phyloP scores from a whole-genome alignment of 37 sponge, comb jelly and placozoan genomes.

The Halichondria panicea region DNA sequence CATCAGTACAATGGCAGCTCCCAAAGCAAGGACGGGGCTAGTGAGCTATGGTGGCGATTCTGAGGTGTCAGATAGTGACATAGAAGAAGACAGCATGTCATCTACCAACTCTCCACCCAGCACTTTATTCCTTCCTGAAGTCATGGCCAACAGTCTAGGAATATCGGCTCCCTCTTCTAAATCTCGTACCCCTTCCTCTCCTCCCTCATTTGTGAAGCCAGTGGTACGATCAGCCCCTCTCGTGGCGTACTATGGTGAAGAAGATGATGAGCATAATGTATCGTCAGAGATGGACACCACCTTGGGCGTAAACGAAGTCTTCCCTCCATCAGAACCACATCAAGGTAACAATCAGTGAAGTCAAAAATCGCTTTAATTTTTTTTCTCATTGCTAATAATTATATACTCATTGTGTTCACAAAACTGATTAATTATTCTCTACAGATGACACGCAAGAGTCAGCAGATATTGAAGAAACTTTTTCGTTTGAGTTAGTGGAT shows the following conservation, averaged over 20 bases:
- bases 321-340: slow-evolving; percentile 8
- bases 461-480: background rate
- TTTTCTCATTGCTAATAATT: background rate
- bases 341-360: too few relatives aligned
- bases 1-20: too few relatives aligned
- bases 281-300: background rate
- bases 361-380: background rate
- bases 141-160: slow-evolving; percentile 16
- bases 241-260: slow-evolving; percentile 49
- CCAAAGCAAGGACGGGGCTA: slow-evolving; percentile 21
- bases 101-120: slow-evolving; percentile 2
- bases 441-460: background rate
- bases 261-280: slow-evolving; percentile 46
- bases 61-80: slow-evolving; percentile 54
- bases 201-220: slow-evolving; percentile 12
- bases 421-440: too few relatives aligned
- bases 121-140: background rate
- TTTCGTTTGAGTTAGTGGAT: background rate
- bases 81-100: slow-evolving; percentile 37
- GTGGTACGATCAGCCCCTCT: slow-evolving; percentile 57
- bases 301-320: background rate
- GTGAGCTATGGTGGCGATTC: slow-evolving; percentile 56
- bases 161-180: slow-evolving; percentile 26
- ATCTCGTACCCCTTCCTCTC: background rate
- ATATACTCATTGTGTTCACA: too few relatives aligned